Percentiles rank a stretch among this genome's conserved stretches.
phyloP scores from a whole-genome alignment of 1,140 invertebrate genomes.

The Apis laboriosa region DNA sequence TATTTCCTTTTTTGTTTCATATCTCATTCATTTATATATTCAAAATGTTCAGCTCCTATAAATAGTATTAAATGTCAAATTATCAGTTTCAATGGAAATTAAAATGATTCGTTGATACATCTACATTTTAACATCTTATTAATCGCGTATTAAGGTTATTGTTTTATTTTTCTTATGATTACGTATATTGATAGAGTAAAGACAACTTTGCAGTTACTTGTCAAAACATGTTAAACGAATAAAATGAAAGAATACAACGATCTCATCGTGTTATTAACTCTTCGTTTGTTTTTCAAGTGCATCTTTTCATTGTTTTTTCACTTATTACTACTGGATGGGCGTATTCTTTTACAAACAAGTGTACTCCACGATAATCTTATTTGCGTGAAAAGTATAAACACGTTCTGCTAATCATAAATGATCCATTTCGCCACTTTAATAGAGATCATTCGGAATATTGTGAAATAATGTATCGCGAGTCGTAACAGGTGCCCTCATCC shows the following conservation, averaged over 20 bases:
- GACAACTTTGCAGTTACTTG: neutral
- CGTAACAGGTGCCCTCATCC: constrained; percentile 48
- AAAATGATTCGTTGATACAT: neutral
- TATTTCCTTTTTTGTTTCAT: neutral
- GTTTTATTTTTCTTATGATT: neutral
- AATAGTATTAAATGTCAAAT: constrained; percentile 4
- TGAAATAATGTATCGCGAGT: constrained; percentile 29
- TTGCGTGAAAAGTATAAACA: constrained; percentile 26
- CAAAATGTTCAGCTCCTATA: neutral
- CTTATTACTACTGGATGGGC: constrained; percentile 19
- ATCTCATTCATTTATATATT: neutral
- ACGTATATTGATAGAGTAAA: neutral
- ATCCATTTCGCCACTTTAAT: neutral
- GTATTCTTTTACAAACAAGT: constrained; percentile 42
- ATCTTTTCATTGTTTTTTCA: neutral
- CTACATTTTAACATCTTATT: neutral
- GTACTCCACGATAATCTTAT: constrained; percentile 35
- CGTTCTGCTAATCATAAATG: neutral
- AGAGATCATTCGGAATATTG: constrained; percentile 11
- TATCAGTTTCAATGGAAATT: constrained; percentile 9
- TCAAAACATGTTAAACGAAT: neutral
- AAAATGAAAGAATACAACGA: neutral
- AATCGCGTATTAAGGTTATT: neutral
- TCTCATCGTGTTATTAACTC: too few relatives aligned
- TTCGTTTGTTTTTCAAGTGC: neutral